Conservation (phyloP, 2,797 vertebrate species). For the Phoebastria nigripes region DNA sequence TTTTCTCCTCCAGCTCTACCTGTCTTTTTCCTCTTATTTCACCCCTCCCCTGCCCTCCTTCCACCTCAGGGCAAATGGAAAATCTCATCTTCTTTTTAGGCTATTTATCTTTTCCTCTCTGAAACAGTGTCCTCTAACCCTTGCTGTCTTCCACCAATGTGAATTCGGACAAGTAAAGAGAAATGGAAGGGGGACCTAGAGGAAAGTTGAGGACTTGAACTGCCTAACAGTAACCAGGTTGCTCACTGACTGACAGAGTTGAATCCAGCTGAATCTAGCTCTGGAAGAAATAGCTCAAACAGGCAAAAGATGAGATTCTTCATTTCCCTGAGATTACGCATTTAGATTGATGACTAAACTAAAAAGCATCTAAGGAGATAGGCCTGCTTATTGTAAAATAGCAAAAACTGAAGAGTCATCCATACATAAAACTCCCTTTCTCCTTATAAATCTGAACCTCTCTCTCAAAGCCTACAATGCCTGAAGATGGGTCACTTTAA, state of each 20-base stretch:
- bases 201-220: neutral
- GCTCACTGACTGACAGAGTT: neutral
- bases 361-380: neutral
- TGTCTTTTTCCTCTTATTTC: slow-evolving; percentile 27
- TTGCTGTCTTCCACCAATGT: neutral
- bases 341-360: neutral
- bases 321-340: neutral
- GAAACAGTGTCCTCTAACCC: neutral
- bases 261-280: fast-evolving
- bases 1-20: slow-evolving; percentile 29
- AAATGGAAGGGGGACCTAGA: neutral
- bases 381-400: neutral
- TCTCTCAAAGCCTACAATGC: neutral
- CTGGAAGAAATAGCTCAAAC: neutral
- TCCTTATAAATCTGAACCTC: neutral
- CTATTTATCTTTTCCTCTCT: slow-evolving; percentile 38
- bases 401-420: neutral
- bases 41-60: neutral
- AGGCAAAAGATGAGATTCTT: neutral
- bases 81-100: slow-evolving; percentile 40
- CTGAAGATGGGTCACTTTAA: neutral
- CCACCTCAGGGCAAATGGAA: neutral
- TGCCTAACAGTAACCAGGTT: neutral
- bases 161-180: neutral
- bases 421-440: neutral